These are phyloP conservation scores for Drosophila asahinai DNA, from an alignment of 1,140 invertebrate species.

Conservation along the genomic window DNA sequence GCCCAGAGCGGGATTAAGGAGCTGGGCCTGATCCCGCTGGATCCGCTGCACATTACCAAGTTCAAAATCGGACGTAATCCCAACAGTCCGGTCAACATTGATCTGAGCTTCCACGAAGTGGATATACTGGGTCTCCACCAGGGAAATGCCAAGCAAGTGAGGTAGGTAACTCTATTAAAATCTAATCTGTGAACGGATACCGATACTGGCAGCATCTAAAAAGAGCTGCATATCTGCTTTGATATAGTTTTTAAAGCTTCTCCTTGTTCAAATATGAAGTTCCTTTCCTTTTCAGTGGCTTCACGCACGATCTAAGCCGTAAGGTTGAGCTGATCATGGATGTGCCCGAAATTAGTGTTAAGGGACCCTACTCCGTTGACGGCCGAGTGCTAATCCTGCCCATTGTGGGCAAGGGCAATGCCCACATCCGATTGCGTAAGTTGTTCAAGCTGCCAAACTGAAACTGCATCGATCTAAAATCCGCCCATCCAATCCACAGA, in stretches of 20 bases:
- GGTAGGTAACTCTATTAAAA: constrained; percentile 43
- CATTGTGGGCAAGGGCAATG: constrained; percentile 86
- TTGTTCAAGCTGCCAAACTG: neutral
- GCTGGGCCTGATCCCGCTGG: constrained; percentile 56
- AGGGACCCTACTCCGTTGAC: constrained; percentile 86
- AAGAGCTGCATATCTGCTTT: too few relatives aligned
- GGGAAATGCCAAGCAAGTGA: constrained; percentile 42
- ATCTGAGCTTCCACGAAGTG: constrained; percentile 80
- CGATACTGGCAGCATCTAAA: neutral
- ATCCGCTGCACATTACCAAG: constrained; percentile 71
- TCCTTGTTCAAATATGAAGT: neutral
- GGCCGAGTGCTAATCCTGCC: constrained; percentile 87
- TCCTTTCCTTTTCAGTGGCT: constrained; percentile 38
- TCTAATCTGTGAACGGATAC: too few relatives aligned
- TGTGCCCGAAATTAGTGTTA: constrained; percentile 68
- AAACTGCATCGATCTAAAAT: neutral
- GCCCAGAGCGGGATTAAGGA: constrained; percentile 54
- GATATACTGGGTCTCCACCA: constrained; percentile 77
- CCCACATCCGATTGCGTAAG: constrained; percentile 60
- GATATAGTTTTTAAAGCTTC: neutral
- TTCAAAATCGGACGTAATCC: constrained; percentile 63
- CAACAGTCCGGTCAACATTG: constrained; percentile 70
- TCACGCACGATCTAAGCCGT: constrained; percentile 44
- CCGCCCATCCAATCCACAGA: constrained; percentile 7
- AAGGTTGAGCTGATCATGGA: constrained; percentile 47